phyloP scores from a whole-genome alignment of 2,113 vertebrate species.

The Aix galericulata region DNA sequence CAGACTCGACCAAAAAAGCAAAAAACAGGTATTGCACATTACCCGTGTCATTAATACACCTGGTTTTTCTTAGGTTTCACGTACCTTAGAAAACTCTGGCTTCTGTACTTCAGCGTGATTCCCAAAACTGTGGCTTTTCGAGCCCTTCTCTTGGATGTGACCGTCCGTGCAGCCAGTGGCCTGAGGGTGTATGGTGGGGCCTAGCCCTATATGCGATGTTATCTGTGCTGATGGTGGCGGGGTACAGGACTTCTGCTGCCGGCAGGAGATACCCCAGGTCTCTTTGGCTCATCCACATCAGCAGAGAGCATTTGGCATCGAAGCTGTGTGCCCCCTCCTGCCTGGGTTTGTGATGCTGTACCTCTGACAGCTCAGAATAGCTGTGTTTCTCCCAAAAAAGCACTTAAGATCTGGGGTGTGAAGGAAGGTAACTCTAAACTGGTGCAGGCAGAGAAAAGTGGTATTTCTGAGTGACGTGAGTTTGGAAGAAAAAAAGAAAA shows the following conservation, averaged over 20 bases:
- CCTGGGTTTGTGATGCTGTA: accelerated
- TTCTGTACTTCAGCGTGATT: neutral
- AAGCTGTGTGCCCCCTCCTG: neutral
- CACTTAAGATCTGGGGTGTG: neutral
- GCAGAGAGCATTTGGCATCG: neutral
- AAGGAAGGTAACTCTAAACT: neutral
- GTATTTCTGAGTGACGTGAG: neutral
- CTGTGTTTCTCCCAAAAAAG: accelerated
- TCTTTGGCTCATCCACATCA: neutral
- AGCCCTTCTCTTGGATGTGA: neutral
- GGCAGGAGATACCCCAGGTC: neutral
- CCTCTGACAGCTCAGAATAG: neutral
- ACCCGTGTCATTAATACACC: accelerated
- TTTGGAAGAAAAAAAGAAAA: no score
- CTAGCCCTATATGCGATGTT: accelerated
- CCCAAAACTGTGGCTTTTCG: neutral
- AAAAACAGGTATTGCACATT: conserved; percentile 68
- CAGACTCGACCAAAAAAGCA: conserved; percentile 49
- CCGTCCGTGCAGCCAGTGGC: neutral
- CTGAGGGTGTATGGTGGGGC: accelerated
- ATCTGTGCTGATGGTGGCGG: neutral
- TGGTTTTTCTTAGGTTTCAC: neutral
- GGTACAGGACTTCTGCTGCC: neutral
- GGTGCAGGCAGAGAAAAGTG: neutral
- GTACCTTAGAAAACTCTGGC: neutral